Evolutionary conservation across 1,140 invertebrate genomes (phyloP).

Genomic region (Heliconius hermathena): DNA sequence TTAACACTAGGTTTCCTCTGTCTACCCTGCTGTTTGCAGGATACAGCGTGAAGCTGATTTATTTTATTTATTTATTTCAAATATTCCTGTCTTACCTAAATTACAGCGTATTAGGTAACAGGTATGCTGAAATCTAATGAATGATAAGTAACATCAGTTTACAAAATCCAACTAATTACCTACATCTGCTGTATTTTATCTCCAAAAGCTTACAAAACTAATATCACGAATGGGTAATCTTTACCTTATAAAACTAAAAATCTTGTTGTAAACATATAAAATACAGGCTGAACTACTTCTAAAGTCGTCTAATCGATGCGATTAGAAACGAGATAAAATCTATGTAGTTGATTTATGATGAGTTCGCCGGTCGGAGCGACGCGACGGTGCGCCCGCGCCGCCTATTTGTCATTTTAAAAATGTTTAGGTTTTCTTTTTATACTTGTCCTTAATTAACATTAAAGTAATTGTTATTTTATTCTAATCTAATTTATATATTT

Average conservation of each 20-base stretch:
- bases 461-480: conserved; percentile 3
- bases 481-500: neutral
- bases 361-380: conserved; percentile 29
- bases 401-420: conserved; percentile 22
- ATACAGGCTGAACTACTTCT: conserved; percentile 34
- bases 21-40: too few relatives aligned
- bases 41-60: too few relatives aligned
- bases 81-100: neutral
- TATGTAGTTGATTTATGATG: conserved; percentile 50
- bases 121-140: neutral
- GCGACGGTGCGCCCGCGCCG: conserved; percentile 39
- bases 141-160: neutral
- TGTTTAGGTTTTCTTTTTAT: neutral
- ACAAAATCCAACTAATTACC: neutral
- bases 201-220: neutral
- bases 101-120: neutral
- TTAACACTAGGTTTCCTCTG: too few relatives aligned
- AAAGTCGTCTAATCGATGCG: conserved; percentile 39
- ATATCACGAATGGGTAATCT: neutral
- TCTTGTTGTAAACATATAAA: conserved; percentile 26
- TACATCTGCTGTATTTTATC: neutral
- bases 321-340: conserved; percentile 54
- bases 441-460: neutral
- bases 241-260: neutral
- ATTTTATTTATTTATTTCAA: too few relatives aligned